A percentile compares a stretch with the other conserved stretches of the same genome.
These are phyloP conservation scores for Gymnodraco acuticeps DNA, from an alignment of 2,797 vertebrate genomes.

Conservation along the genomic window DNA sequence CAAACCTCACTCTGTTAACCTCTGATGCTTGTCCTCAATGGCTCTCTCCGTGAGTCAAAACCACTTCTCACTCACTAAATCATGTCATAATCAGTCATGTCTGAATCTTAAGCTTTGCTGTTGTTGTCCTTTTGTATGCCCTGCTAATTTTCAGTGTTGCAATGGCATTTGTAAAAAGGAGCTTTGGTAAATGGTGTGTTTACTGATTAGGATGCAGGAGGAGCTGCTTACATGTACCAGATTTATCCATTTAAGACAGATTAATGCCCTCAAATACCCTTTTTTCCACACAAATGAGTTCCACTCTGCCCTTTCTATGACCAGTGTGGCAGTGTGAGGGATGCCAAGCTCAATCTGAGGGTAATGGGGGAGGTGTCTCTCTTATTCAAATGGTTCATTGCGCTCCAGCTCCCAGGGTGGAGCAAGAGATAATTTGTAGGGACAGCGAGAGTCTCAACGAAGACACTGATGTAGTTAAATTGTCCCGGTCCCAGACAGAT, in stretches of 20 bases:
- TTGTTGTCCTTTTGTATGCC: constrained; percentile 35
- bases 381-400: constrained; percentile 79
- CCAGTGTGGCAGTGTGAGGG: constrained; percentile 46
- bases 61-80: constrained; percentile 60
- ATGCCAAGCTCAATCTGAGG: constrained; percentile 64
- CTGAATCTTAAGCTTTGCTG: constrained; percentile 44
- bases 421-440: constrained; percentile 72
- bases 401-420: constrained; percentile 70
- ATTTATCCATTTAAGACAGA: constrained; percentile 56
- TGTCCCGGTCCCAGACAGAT: constrained; percentile 49
- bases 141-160: constrained; percentile 35
- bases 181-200: constrained; percentile 45
- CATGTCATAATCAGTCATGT: constrained; percentile 62
- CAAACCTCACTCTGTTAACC: constrained; percentile 35
- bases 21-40: constrained; percentile 35
- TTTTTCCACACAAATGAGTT: constrained; percentile 49
- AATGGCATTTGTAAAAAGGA: constrained; percentile 40
- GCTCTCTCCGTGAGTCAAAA: constrained; percentile 37
- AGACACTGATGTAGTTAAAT: constrained; percentile 69
- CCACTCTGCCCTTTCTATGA: constrained; percentile 41
- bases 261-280: constrained; percentile 46
- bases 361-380: constrained; percentile 76
- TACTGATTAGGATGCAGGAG: constrained; percentile 56
- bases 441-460: constrained; percentile 71
- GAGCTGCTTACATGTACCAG: constrained; percentile 44